Evolutionary conservation across 1,140 invertebrate genomes (phyloP).

Genomic region (Pseudachorutes palmiensis): DNA sequence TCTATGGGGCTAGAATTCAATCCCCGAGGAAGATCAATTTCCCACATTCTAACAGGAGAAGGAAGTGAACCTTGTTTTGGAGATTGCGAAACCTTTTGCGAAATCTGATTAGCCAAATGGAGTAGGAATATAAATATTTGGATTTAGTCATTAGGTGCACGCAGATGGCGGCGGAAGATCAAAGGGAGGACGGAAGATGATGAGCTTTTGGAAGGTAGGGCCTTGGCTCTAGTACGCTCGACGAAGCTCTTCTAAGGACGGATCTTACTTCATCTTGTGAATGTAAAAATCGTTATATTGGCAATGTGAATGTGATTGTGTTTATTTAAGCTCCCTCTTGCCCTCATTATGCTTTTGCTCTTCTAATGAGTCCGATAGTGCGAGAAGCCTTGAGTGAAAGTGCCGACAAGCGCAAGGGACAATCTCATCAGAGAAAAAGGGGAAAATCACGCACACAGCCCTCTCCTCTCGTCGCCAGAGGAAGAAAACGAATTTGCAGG

Average conservation of each 20-base stretch:
- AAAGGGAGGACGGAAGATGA: neutral
- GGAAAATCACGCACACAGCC: conserved; percentile 29
- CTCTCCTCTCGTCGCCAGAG: neutral
- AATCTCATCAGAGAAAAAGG: neutral
- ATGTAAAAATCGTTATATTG: too few species aligned
- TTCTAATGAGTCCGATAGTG: conserved; percentile 5
- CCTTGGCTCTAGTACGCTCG: too few species aligned
- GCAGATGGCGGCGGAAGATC: neutral
- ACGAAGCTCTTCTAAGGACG: too few species aligned
- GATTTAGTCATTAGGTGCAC: neutral
- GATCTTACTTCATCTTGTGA: too few species aligned
- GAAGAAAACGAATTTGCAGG: conserved; percentile 24
- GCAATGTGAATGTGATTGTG: too few species aligned
- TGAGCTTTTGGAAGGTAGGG: too few species aligned
- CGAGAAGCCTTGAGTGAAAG: conserved; percentile 6
- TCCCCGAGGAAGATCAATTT: neutral
- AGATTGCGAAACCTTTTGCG: neutral
- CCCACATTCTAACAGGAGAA: neutral
- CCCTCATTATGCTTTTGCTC: neutral
- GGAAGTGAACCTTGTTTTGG: too few species aligned
- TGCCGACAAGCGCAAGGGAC: neutral
- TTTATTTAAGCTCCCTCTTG: neutral
- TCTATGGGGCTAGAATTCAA: neutral
- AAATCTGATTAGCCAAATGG: too few species aligned
- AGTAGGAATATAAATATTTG: conserved; percentile 13